Evolutionary conservation across 2,797 vertebrate genomes (phyloP), one percentile per base, ranked within the genome.

Genomic region (Phoeniculus purpureus): DNA sequence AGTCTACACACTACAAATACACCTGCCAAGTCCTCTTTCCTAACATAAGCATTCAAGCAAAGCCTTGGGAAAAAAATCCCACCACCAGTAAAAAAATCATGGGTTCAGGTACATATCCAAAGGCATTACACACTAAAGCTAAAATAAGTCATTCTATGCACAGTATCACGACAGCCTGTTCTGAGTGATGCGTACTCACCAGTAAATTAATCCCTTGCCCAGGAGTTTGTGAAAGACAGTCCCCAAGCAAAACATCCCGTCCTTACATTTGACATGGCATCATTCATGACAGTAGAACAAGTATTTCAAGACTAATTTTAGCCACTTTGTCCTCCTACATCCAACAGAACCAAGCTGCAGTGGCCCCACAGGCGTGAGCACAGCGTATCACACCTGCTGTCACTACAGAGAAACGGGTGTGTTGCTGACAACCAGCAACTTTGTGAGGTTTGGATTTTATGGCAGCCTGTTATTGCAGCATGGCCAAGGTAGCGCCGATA

Each of bases 111-210:
- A 47, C n/a, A 20, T 48, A 59, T 29, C 7, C 25, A 9, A 66
- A 79, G 19, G 22, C 55, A 37, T 11, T 32, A 29, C 6, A 27
- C 6, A 7, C n/a, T 62, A 37, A 84, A 72, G 13, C 26, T 60
- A 50, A 65, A 82, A 47, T 21, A 73, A 78, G 48, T 60, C 31
- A 86, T 17, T 3, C 22, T 60, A 10, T 5, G 12, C 89, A 74
- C 26, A 59, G 20, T 7, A 27, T 3, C 2, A 2, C 0, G 2
- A 27, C 2, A 34, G 16, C 9, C 60, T 32, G 8, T 17, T 64
- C 51, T 59, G 61, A 47, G 40, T 52, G 70, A 34, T 32, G 34
- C 48, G 12, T 23, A 13, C 3, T 34, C 13, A 8, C 4, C 37
- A 6, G 40, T 55, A 56, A 81, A 85, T 56, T 31, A 67, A 60